A percentile compares a stretch with the other conserved stretches of the same genome.
phyloP scores from a whole-genome alignment of 2,888 invertebrate species.

The Xestobium rufovillosum region DNA sequence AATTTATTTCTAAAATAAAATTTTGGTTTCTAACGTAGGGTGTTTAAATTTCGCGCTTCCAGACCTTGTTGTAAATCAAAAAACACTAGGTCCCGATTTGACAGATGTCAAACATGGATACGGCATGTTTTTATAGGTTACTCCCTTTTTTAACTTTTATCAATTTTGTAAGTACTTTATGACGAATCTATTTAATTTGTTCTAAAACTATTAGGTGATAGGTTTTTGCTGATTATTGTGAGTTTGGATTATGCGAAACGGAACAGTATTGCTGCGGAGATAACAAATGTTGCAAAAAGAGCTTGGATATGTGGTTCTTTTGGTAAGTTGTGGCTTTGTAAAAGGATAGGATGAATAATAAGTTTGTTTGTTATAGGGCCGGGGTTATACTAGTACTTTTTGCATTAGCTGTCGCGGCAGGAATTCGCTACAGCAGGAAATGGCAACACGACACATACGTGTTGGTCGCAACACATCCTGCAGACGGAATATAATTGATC shows the following conservation, averaged over 20 bases:
- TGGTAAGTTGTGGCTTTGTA: slow-evolving; percentile 29
- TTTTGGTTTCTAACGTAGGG: no score
- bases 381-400: slow-evolving; percentile 31
- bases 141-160: no score
- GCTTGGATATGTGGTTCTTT: slow-evolving; percentile 34
- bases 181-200: background rate
- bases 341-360: no score
- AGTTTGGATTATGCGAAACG: slow-evolving; percentile 34
- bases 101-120: no score
- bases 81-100: no score
- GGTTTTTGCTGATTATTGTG: slow-evolving; percentile 32
- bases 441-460: slow-evolving; percentile 5
- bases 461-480: background rate
- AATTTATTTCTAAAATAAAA: no score
- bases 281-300: slow-evolving; percentile 36
- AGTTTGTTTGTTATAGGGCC: slow-evolving; percentile 27
- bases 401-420: slow-evolving; percentile 24
- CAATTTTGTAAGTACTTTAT: background rate
- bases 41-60: no score
- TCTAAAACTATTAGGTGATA: slow-evolving; percentile 6
- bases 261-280: slow-evolving; percentile 38
- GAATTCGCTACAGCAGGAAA: slow-evolving; percentile 23
- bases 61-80: no score
- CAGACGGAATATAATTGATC: background rate
- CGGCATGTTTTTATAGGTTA: no score